These are phyloP conservation scores for Cinclus mexicanus DNA, from an alignment of 2,113 vertebrate genomes.

Conservation along the genomic window DNA sequence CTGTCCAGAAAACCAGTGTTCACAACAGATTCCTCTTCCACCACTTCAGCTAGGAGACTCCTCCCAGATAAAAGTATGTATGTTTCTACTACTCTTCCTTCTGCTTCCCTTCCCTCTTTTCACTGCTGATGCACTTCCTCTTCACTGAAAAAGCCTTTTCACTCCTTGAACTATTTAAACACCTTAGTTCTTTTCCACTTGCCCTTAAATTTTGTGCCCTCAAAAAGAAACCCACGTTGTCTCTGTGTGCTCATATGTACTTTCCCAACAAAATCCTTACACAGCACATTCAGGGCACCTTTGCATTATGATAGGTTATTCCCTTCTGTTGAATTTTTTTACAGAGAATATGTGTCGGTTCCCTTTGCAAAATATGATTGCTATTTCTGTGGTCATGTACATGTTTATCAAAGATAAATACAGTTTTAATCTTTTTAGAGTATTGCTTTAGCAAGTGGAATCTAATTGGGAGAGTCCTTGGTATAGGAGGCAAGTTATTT, in stretches of 20 bases:
- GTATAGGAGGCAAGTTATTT: background rate
- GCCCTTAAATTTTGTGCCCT: background rate
- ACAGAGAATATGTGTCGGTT: background rate
- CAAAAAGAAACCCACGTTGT: background rate
- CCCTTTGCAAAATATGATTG: background rate
- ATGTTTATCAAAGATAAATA: constrained; percentile 21
- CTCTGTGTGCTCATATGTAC: background rate
- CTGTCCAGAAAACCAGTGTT: background rate
- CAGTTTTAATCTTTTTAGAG: constrained; percentile 1
- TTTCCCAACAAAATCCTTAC: background rate
- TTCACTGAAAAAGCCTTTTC: background rate
- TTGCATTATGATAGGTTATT: background rate
- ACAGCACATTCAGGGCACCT: background rate
- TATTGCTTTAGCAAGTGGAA: background rate
- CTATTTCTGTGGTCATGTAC: background rate
- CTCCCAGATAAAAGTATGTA: background rate
- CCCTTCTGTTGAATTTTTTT: background rate
- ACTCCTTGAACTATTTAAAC: background rate
- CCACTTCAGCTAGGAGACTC: background rate
- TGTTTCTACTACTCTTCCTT: background rate
- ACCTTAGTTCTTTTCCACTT: background rate
- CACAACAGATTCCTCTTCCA: background rate
- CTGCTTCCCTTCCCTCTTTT: background rate
- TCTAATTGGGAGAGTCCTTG: constrained; percentile 15
- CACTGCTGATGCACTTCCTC: background rate